phyloP scores from a whole-genome alignment of 2,888 invertebrate genomes.

The Cataglyphis albicans region DNA sequence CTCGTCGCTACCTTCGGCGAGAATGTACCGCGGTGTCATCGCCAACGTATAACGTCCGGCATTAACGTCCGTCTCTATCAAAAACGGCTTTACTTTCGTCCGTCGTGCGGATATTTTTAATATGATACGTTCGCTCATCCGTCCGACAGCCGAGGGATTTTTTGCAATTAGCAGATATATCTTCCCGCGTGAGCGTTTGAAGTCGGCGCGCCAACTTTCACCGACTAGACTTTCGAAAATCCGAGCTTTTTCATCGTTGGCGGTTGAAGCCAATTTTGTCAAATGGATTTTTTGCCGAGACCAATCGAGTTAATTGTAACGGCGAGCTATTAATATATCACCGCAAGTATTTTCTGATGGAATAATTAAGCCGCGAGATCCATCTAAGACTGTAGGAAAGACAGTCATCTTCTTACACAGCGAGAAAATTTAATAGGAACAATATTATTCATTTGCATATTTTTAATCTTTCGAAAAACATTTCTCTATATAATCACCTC shows the following conservation, averaged over 20 bases:
- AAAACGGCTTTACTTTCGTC: conserved; percentile 28
- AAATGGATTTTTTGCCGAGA: conserved; percentile 27
- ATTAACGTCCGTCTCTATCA: conserved; percentile 27
- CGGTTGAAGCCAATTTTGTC: conserved; percentile 13
- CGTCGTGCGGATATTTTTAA: conserved; percentile 14
- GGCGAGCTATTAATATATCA: background rate
- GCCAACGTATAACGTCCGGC: background rate
- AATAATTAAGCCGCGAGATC: conserved; percentile 4
- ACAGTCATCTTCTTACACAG: background rate
- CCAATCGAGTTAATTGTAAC: conserved; percentile 30
- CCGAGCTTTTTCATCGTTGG: background rate
- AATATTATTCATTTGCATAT: background rate
- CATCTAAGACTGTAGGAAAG: background rate
- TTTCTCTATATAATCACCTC: too few species aligned
- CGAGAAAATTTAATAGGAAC: background rate
- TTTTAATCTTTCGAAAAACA: background rate
- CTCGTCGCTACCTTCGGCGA: conserved; percentile 46
- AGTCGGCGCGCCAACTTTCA: background rate
- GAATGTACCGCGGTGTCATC: background rate
- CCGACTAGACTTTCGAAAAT: conserved; percentile 20
- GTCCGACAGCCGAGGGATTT: background rate
- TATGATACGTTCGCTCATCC: background rate
- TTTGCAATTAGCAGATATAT: conserved; percentile 46
- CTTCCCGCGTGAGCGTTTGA: conserved; percentile 14
- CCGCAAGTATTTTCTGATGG: background rate